Percentiles rank a stretch among this genome's conserved stretches.
Evolutionary conservation across 2,113 vertebrate species (phyloP).

Genomic region (Campylorhamphus procurvoides): DNA sequence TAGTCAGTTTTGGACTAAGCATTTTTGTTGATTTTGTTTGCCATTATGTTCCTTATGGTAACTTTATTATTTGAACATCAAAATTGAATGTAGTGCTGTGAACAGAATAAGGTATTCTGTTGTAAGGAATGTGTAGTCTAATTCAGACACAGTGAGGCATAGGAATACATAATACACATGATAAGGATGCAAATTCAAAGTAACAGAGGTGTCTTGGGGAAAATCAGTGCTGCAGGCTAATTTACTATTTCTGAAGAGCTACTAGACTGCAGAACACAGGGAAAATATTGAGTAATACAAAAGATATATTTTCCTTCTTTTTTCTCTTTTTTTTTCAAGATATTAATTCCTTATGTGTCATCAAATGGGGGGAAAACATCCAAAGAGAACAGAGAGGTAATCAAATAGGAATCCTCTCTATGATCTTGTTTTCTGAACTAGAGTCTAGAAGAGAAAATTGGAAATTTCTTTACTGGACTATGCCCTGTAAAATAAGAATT

Average conservation of each 20-base stretch:
- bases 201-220: constrained; percentile 22
- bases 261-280: background rate
- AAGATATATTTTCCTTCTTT: background rate
- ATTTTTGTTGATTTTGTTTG: background rate
- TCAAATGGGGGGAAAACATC: background rate
- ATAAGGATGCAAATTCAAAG: constrained; percentile 43
- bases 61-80: constrained; percentile 13
- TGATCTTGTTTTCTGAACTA: background rate
- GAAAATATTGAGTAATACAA: background rate
- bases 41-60: background rate
- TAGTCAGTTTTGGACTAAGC: background rate
- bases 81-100: background rate
- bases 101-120: constrained; percentile 44
- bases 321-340: background rate
- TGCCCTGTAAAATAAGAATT: background rate
- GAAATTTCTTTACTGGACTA: background rate
- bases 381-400: background rate
- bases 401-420: background rate
- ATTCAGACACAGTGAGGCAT: constrained; percentile 34
- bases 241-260: constrained; percentile 10
- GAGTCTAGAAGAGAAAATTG: background rate
- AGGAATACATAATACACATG: constrained; percentile 32
- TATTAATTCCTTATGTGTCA: background rate
- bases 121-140: constrained; percentile 8
- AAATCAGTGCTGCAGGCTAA: constrained; percentile 43